Evolutionary conservation across 2,797 vertebrate species (phyloP).

Genomic region (Darevskia nairensis): DNA sequence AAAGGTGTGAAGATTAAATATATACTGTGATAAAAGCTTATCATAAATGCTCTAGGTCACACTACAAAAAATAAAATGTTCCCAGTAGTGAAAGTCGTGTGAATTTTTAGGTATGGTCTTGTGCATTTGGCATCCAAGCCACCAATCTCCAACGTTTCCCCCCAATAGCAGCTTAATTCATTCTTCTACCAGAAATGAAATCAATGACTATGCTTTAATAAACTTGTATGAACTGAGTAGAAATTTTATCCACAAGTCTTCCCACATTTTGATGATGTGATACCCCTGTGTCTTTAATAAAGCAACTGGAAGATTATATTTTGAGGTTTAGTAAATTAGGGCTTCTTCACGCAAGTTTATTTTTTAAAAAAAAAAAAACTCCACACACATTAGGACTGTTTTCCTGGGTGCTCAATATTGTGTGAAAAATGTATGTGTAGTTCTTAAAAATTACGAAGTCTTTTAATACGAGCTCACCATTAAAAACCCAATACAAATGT

Average conservation of each 20-base stretch:
- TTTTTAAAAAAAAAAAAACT: background rate
- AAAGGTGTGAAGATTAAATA: constrained; percentile 68
- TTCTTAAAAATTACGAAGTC: no score
- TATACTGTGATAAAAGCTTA: constrained; percentile 54
- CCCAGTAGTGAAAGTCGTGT: constrained; percentile 26
- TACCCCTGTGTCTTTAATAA: background rate
- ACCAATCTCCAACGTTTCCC: background rate
- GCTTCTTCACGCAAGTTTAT: background rate
- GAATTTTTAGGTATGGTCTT: constrained; percentile 23
- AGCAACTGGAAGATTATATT: background rate
- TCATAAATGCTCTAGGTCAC: constrained; percentile 57
- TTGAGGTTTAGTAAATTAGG: background rate
- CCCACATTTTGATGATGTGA: background rate
- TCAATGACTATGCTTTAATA: background rate
- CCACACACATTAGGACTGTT: background rate
- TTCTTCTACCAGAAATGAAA: constrained; percentile 38
- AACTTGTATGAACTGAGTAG: constrained; percentile 43
- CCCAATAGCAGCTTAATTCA: constrained; percentile 11
- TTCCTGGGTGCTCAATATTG: background rate
- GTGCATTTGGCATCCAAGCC: no score
- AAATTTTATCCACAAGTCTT: background rate
- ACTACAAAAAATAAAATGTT: constrained; percentile 49
- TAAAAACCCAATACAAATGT: no score
- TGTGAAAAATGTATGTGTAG: background rate
- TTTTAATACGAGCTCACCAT: no score